Evolutionary conservation across 2,113 vertebrate species (phyloP).

Genomic region (Proteles cristata): DNA sequence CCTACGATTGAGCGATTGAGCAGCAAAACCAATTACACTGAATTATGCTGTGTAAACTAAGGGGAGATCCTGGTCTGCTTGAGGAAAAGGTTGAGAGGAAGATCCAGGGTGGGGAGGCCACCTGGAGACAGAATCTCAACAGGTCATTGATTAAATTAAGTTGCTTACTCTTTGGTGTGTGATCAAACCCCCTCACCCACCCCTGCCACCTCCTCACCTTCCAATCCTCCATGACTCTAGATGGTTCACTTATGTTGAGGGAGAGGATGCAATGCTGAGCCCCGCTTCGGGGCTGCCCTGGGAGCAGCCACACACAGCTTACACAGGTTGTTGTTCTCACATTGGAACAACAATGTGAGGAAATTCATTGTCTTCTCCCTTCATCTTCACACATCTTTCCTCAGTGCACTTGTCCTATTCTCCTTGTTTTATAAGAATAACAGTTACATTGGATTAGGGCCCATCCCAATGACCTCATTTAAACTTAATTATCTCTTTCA

Average conservation of each 20-base stretch:
- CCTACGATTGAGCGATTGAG: too few species aligned
- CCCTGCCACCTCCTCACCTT: background rate
- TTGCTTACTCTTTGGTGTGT: background rate
- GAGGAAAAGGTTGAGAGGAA: background rate
- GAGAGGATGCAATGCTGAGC: background rate
- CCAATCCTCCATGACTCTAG: background rate
- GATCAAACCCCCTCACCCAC: too few species aligned
- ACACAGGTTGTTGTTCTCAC: background rate
- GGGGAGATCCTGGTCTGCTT: background rate
- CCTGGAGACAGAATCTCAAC: background rate
- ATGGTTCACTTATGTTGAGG: background rate
- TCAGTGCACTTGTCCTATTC: background rate
- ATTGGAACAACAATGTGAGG: too few species aligned
- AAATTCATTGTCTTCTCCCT: background rate
- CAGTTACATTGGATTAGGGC: background rate
- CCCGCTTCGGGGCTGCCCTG: background rate
- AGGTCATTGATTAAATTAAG: too few species aligned
- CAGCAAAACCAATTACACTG: background rate
- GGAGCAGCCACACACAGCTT: too few species aligned
- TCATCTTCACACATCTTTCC: background rate
- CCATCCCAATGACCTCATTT: background rate
- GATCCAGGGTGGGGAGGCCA: background rate
- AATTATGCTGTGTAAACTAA: background rate
- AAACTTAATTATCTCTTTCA: background rate
- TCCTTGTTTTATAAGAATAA: background rate